These are phyloP conservation scores for Pollachius pollachius DNA, from an alignment of 2,113 vertebrate genomes.

Conservation along the genomic window DNA sequence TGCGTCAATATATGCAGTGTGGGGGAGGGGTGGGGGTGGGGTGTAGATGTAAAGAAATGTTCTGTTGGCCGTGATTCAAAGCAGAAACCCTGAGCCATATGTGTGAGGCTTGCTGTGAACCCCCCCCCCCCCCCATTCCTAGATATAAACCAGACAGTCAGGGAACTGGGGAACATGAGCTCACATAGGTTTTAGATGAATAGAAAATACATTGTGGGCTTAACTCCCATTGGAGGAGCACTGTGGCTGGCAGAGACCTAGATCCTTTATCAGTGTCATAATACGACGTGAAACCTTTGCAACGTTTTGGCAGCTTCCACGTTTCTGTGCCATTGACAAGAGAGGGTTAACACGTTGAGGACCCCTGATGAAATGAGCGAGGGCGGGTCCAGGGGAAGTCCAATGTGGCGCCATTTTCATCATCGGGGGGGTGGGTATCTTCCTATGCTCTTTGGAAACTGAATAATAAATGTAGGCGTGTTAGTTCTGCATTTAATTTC, in stretches of 20 bases:
- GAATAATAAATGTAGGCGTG: too few species aligned
- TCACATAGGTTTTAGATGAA: slow-evolving; percentile 10
- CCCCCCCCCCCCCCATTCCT: slow-evolving; percentile 6
- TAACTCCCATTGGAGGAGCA: background rate
- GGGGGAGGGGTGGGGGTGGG: too few species aligned
- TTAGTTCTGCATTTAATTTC: too few species aligned
- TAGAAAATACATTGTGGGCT: slow-evolving; percentile 6
- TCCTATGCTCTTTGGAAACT: too few species aligned
- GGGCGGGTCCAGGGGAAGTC: too few species aligned
- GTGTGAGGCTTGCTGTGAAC: slow-evolving; percentile 31
- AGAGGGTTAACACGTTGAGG: too few species aligned
- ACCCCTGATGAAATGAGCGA: too few species aligned
- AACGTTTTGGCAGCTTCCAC: background rate
- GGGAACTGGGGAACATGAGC: slow-evolving; percentile 21
- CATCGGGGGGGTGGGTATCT: too few species aligned
- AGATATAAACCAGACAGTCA: slow-evolving; percentile 58
- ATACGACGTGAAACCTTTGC: background rate
- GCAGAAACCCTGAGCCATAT: slow-evolving; percentile 47
- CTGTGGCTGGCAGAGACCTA: background rate
- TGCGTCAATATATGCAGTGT: too few species aligned
- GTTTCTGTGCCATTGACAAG: too few species aligned
- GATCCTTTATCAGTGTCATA: background rate
- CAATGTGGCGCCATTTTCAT: too few species aligned
- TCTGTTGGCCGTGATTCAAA: slow-evolving; percentile 51
- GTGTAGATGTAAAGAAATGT: slow-evolving; percentile 25